These are phyloP conservation scores for Silurus aristotelis DNA, from an alignment of 2,797 vertebrate species.

Conservation along the genomic window DNA sequence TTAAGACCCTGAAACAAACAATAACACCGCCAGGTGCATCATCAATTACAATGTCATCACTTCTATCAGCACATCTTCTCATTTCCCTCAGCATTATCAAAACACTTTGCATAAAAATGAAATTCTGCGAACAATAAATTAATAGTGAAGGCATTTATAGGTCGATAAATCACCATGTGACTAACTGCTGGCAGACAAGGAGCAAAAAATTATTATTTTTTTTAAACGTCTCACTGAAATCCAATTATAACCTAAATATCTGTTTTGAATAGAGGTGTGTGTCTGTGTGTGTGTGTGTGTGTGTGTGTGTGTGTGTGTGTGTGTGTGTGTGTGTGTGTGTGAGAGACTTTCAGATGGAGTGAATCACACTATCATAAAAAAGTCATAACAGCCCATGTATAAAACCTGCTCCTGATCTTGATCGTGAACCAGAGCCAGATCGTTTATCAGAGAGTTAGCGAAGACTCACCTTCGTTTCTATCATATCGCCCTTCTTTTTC, in stretches of 20 bases:
- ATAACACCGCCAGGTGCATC: conserved; percentile 14
- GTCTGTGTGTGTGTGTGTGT: neutral
- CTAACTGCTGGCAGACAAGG: neutral
- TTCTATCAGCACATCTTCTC: conserved; percentile 20
- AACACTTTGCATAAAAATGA: conserved; percentile 30
- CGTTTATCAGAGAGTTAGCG: conserved; percentile 18
- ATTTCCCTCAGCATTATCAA: conserved; percentile 21
- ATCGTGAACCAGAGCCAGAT: conserved; percentile 11
- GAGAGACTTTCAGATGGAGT: conserved; percentile 7
- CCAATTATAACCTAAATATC: neutral
- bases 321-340: neutral
- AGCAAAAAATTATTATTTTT: neutral
- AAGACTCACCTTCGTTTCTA: neutral
- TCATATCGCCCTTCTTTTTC: neutral
- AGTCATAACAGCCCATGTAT: conserved; percentile 11
- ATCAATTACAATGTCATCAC: conserved; percentile 26
- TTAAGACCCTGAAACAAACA: conserved; percentile 10
- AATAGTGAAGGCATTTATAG: conserved; percentile 14
- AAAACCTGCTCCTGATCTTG: conserved; percentile 10
- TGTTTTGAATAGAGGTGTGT: neutral
- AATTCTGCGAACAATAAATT: conserved; percentile 20
- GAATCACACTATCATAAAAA: conserved; percentile 25
- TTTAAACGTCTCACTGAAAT: neutral
- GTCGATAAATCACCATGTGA: conserved; percentile 17
- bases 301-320: conserved; percentile 10